A percentile compares a stretch with the other conserved stretches of the same genome.
Evolutionary conservation across 2,888 invertebrate genomes (phyloP).

Genomic region (Callosobruchus maculatus): DNA sequence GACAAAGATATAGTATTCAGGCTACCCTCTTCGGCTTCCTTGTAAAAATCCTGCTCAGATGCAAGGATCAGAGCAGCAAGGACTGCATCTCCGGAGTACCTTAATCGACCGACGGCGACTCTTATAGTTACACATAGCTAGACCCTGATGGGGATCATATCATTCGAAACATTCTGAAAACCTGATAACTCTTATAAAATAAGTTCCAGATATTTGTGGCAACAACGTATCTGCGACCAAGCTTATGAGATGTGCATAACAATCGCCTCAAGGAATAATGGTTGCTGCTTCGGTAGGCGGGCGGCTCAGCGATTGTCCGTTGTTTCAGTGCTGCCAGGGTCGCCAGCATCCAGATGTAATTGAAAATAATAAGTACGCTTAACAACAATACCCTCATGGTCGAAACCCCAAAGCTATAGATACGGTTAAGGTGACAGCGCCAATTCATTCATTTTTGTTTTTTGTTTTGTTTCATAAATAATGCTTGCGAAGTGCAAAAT

Average conservation of each 20-base stretch:
- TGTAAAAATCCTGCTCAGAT: too few species aligned
- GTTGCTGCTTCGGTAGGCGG: slow-evolving; percentile 20
- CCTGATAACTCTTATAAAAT: too few species aligned
- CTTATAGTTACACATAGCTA: too few species aligned
- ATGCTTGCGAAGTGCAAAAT: background rate
- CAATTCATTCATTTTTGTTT: background rate
- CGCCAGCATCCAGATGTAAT: slow-evolving; percentile 19
- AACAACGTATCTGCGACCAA: slow-evolving; percentile 9
- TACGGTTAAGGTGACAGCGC: background rate
- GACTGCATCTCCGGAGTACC: too few species aligned
- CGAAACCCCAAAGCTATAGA: background rate
- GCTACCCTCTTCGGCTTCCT: too few species aligned
- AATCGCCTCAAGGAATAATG: slow-evolving; percentile 22
- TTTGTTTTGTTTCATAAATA: background rate
- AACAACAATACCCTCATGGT: background rate
- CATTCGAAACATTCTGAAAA: too few species aligned
- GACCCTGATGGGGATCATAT: too few species aligned
- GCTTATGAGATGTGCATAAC: slow-evolving; percentile 22
- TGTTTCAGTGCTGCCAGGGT: slow-evolving; percentile 1
- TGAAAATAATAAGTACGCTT: slow-evolving; percentile 15
- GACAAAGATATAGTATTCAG: too few species aligned
- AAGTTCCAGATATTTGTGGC: background rate
- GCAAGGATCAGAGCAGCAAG: too few species aligned
- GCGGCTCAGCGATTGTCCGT: slow-evolving; percentile 15
- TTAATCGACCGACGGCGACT: too few species aligned